Evolutionary conservation across 2,797 vertebrate species (phyloP).

Genomic region (Squalus acanthias): DNA sequence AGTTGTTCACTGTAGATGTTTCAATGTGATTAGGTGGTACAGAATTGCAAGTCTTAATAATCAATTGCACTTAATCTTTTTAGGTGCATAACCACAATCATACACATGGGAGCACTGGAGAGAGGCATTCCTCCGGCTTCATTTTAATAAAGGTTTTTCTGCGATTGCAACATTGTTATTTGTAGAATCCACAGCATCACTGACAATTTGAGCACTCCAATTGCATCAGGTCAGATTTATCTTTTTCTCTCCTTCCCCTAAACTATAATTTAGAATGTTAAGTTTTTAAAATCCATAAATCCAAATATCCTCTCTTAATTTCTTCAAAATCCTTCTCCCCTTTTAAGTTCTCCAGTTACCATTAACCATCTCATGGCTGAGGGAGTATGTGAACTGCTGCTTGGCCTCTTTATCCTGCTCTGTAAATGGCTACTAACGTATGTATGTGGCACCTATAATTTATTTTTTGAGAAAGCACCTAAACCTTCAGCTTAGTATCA

Average conservation of each 20-base stretch:
- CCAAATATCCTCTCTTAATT: background rate
- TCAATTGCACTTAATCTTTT: background rate
- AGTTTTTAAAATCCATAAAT: background rate
- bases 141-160: background rate
- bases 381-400: background rate
- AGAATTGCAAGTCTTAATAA: background rate
- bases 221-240: background rate
- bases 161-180: too few relatives aligned
- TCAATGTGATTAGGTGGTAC: background rate
- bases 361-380: background rate
- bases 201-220: background rate
- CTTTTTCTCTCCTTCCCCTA: background rate
- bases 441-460: background rate
- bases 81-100: background rate
- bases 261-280: background rate
- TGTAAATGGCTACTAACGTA: background rate
- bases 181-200: background rate
- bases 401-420: background rate
- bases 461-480: background rate
- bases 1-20: background rate
- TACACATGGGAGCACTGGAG: background rate
- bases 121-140: background rate
- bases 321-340: background rate
- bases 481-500: background rate
- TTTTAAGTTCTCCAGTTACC: background rate